Percentiles rank a stretch among this genome's conserved stretches.
These are phyloP conservation scores for Triplophysa dalaica DNA, from an alignment of 2,113 vertebrate species.

Conservation along the genomic window DNA sequence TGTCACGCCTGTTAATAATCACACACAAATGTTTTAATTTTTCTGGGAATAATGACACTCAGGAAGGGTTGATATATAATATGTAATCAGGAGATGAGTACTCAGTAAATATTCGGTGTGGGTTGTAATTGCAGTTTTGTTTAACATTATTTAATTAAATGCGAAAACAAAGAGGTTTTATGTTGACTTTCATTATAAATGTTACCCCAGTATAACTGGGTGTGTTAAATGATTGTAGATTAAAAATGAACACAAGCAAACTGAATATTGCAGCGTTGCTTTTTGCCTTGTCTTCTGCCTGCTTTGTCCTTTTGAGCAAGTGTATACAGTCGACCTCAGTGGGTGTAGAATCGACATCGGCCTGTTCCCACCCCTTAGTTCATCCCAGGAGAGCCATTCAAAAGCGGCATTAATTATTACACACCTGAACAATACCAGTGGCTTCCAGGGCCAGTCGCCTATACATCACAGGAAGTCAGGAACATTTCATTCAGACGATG, in stretches of 20 bases:
- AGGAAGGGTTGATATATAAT: constrained; percentile 3
- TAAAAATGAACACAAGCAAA: not conserved
- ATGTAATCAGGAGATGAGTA: constrained; percentile 19
- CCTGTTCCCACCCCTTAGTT: not conserved
- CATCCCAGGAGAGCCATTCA: constrained; percentile 21
- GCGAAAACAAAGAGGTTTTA: not conserved
- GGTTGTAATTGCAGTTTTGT: not conserved
- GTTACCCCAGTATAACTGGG: not conserved
- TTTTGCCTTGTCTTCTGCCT: not conserved
- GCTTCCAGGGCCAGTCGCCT: constrained; percentile 47
- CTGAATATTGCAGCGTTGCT: not conserved
- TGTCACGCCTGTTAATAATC: constrained; percentile 18
- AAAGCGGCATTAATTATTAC: constrained; percentile 60
- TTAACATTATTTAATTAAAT: not conserved
- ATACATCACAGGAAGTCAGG: constrained; percentile 58
- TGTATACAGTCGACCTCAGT: constrained; percentile 20
- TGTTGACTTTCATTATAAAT: not conserved
- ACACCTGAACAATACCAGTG: constrained; percentile 49
- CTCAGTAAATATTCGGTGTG: constrained; percentile 4
- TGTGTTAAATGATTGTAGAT: not conserved
- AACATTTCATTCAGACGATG: constrained; percentile 54
- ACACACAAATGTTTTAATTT: constrained; percentile 22
- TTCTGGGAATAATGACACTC: constrained; percentile 1
- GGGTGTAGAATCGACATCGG: constrained; percentile 36
- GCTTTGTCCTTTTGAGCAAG: not conserved